Evolutionary conservation across 2,113 vertebrate species (phyloP).

Genomic region (Pelvicachromis taeniatus): DNA sequence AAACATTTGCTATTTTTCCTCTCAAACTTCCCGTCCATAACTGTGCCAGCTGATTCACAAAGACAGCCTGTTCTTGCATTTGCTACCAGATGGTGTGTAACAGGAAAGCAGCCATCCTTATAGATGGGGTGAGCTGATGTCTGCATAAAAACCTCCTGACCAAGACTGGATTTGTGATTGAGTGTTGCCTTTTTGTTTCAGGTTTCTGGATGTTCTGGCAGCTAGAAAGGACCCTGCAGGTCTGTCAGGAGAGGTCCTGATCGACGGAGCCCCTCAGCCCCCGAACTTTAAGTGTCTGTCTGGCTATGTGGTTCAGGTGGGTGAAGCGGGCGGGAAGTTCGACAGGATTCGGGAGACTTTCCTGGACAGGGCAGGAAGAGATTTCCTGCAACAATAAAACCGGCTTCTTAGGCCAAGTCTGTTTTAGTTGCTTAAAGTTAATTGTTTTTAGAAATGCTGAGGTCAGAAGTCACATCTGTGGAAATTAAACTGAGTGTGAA

Average conservation of each 20-base stretch:
- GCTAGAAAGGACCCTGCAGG: slow-evolving; percentile 75
- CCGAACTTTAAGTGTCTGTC: slow-evolving; percentile 91
- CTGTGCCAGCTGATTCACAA: background rate
- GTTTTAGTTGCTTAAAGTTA: background rate
- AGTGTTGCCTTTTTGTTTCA: background rate
- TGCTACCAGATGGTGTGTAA: background rate
- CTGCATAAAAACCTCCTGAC: background rate
- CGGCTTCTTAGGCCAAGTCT: background rate
- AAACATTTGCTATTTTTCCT: background rate
- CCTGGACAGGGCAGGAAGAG: background rate
- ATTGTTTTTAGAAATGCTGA: background rate
- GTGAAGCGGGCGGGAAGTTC: background rate
- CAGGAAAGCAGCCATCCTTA: background rate
- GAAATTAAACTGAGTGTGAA: background rate
- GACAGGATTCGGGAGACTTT: background rate
- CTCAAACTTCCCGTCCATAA: background rate
- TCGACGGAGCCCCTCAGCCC: slow-evolving; percentile 86
- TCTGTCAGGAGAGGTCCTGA: slow-evolving; percentile 68
- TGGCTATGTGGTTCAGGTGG: slow-evolving; percentile 92
- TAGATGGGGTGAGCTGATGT: background rate
- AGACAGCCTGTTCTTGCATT: background rate
- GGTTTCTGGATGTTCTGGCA: slow-evolving; percentile 79
- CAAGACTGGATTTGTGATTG: accelerated
- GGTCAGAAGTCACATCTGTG: background rate
- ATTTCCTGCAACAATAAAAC: background rate